These are phyloP conservation scores for Eunapius fragilis DNA, from an alignment of 37 sponge, comb jelly and placozoan species.

Conservation along the genomic window DNA sequence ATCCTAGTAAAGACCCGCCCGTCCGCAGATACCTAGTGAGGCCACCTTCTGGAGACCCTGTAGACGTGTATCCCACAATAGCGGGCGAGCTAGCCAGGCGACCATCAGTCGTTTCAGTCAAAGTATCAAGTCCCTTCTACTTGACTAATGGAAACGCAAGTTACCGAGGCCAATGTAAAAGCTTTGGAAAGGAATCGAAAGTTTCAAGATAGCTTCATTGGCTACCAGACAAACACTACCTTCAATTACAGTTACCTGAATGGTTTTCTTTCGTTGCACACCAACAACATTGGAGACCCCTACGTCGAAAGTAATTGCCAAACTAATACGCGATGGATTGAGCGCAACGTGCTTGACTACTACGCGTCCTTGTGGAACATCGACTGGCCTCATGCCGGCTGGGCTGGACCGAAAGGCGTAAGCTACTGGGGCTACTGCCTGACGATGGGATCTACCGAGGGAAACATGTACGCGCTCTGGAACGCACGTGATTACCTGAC, in stretches of 20 bases:
- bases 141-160: not conserved
- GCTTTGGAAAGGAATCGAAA: not conserved
- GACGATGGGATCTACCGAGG: slow-evolving; percentile 21
- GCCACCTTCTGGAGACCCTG: not conserved
- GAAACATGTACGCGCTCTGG: slow-evolving; percentile 30
- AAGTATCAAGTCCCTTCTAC: not conserved
- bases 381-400: slow-evolving; percentile 30
- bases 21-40: not conserved
- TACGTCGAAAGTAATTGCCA: not conserved
- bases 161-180: not conserved
- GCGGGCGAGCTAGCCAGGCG: not conserved
- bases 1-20: not conserved
- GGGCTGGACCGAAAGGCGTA: not conserved
- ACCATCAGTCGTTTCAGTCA: no score
- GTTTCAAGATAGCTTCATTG: not conserved
- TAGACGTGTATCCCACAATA: not conserved
- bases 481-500: slow-evolving; percentile 37
- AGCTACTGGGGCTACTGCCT: slow-evolving; percentile 44
- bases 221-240: not conserved
- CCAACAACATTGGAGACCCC: slow-evolving; percentile 30
- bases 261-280: not conserved
- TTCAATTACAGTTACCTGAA: not conserved
- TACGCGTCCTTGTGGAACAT: slow-evolving; percentile 40
- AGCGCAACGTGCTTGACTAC: slow-evolving; percentile 43
- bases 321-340: slow-evolving; percentile 16